A percentile compares a stretch with the other conserved stretches of the same genome.
phyloP scores from a whole-genome alignment of 2,888 invertebrate genomes.

The Hofmannophila pseudospretella region DNA sequence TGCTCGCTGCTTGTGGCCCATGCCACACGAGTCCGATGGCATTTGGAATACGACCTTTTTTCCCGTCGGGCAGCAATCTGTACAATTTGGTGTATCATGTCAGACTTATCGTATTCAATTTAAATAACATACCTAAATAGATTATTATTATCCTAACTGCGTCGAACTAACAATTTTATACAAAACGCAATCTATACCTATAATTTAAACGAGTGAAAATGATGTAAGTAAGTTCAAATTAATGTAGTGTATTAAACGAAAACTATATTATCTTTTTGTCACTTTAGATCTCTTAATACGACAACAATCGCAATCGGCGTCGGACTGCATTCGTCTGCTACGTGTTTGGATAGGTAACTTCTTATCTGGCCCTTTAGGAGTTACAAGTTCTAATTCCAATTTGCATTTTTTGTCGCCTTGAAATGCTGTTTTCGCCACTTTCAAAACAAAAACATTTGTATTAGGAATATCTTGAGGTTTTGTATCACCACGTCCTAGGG shows the following conservation, averaged over 20 bases:
- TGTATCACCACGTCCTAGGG: slow-evolving; percentile 43
- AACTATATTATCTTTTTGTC: slow-evolving; percentile 28
- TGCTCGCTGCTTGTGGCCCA: slow-evolving; percentile 59
- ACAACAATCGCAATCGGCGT: slow-evolving; percentile 56
- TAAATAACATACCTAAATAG: too few species aligned
- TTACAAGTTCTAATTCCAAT: slow-evolving; percentile 80
- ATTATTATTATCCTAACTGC: too few species aligned
- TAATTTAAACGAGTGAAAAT: too few species aligned
- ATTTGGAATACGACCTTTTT: slow-evolving; percentile 70
- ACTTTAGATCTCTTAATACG: slow-evolving; percentile 31
- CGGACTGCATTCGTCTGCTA: slow-evolving; percentile 50
- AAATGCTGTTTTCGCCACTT: slow-evolving; percentile 82
- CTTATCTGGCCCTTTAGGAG: slow-evolving; percentile 80
- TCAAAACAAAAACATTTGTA: slow-evolving; percentile 79
- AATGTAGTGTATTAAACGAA: too few species aligned
- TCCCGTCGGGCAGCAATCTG: slow-evolving; percentile 73
- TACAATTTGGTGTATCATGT: slow-evolving; percentile 37
- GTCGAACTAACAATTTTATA: too few species aligned
- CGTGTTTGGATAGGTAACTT: slow-evolving; percentile 65
- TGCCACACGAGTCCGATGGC: slow-evolving; percentile 55
- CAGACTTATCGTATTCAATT: not conserved
- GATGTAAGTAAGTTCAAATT: too few species aligned
- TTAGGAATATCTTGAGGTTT: slow-evolving; percentile 64
- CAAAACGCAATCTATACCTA: not conserved
- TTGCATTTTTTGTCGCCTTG: slow-evolving; percentile 81